These are phyloP conservation scores for Lagorchestes hirsutus DNA, from an alignment of 2,797 vertebrate species.

Conservation along the genomic window DNA sequence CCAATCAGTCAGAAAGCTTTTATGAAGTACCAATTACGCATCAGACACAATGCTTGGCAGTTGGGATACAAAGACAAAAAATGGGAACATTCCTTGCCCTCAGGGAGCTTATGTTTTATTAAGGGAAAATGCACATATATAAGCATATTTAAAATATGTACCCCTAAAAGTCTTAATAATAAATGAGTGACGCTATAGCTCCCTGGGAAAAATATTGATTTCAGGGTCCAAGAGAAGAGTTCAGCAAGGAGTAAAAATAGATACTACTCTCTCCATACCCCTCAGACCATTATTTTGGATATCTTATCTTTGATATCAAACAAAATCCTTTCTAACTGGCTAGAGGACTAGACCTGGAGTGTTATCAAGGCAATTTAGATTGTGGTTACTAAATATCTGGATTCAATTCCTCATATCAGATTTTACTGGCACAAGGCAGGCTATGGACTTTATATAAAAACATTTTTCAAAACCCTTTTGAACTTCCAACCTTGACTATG, in stretches of 20 bases:
- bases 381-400: conserved; percentile 57
- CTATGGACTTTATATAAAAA: conserved; percentile 43
- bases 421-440: conserved; percentile 48
- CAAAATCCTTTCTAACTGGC: background rate
- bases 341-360: conserved; percentile 12
- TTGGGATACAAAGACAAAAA: background rate
- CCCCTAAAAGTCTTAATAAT: background rate
- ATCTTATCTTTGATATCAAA: background rate
- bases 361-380: conserved; percentile 28
- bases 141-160: background rate
- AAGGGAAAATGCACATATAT: background rate
- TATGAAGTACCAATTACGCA: background rate
- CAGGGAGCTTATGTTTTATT: background rate
- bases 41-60: background rate
- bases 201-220: background rate
- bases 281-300: background rate
- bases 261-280: background rate
- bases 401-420: conserved; percentile 58
- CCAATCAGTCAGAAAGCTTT: background rate
- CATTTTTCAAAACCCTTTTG: conserved; percentile 30
- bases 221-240: conserved; percentile 40
- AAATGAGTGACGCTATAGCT: background rate
- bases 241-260: background rate
- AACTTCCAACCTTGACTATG: conserved; percentile 63
- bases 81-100: background rate